A percentile compares a stretch with the other conserved stretches of the same genome.
phyloP scores from a whole-genome alignment of 2,888 invertebrate species.

The Epistrophella euchroma region DNA sequence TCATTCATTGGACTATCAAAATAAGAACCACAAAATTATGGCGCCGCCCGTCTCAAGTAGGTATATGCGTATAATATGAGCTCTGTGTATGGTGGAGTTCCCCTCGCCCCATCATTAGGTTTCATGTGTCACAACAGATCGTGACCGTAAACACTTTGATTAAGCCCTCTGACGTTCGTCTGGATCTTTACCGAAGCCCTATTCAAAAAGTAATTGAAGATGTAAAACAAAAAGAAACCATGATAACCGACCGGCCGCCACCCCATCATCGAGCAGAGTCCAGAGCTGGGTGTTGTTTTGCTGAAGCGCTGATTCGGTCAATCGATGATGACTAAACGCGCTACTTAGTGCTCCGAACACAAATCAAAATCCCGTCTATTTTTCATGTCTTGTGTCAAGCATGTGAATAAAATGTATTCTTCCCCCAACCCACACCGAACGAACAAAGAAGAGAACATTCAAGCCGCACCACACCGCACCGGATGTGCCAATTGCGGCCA shows the following conservation, averaged over 20 bases:
- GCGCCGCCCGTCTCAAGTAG: constrained; percentile 62
- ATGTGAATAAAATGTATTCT: constrained; percentile 60
- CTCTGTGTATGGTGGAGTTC: background rate
- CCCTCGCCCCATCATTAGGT: constrained; percentile 17
- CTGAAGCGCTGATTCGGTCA: constrained; percentile 61
- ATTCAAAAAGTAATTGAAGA: constrained; percentile 42
- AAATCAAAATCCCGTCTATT: constrained; percentile 70
- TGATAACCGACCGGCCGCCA: constrained; percentile 37
- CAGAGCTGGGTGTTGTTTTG: background rate
- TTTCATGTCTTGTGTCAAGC: constrained; percentile 45
- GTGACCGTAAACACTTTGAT: constrained; percentile 71
- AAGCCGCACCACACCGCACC: constrained; percentile 47
- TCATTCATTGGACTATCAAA: constrained; percentile 59
- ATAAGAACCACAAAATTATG: constrained; percentile 66
- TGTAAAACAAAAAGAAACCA: constrained; percentile 6
- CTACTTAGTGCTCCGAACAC: constrained; percentile 65
- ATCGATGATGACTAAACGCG: constrained; percentile 63
- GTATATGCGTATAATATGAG: background rate
- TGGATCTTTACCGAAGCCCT: constrained; percentile 17
- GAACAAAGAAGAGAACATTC: constrained; percentile 1
- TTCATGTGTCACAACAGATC: constrained; percentile 68
- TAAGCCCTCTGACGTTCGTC: constrained; percentile 54
- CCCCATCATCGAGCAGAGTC: background rate
- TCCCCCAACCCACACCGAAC: constrained; percentile 38
- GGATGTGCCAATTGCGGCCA: constrained; percentile 75